These are phyloP conservation scores for Hydra vulgaris DNA, from an alignment of 30 jellyfish, hydroid and myxozoan genomes.

Conservation along the genomic window DNA sequence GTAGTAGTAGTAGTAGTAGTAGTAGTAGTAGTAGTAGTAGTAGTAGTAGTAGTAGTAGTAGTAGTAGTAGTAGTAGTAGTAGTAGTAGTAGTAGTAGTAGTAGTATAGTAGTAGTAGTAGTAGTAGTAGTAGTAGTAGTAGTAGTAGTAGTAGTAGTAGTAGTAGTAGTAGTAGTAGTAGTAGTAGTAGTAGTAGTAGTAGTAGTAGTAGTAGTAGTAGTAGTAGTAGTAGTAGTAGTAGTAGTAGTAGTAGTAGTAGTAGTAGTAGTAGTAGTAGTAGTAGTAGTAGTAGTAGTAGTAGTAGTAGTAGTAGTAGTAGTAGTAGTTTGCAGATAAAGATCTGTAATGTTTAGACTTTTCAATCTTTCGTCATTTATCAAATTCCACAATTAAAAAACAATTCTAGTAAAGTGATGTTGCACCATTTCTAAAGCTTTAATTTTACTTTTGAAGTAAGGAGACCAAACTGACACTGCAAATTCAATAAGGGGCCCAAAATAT, in stretches of 20 bases:
- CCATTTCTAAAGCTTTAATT: too few species aligned
- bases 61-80: neutral
- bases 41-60: neutral
- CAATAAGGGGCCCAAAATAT: too few species aligned
- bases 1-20: constrained; percentile 4
- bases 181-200: constrained; percentile 3
- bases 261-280: constrained; percentile 2
- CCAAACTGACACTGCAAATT: too few species aligned
- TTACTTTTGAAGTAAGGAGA: too few species aligned
- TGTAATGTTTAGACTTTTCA: too few species aligned
- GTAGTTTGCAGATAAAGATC: neutral
- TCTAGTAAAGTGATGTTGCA: too few species aligned
- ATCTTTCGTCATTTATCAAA: too few species aligned
- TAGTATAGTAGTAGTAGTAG: neutral
- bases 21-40: constrained; percentile 2
- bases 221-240: constrained; percentile 2
- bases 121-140: constrained; percentile 1
- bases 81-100: neutral
- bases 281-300: constrained; percentile 2
- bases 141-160: constrained; percentile 2
- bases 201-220: constrained; percentile 2
- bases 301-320: neutral
- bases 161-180: constrained; percentile 2
- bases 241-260: constrained; percentile 3
- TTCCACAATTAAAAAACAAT: too few species aligned